Percentiles rank a stretch among this genome's conserved stretches.
Evolutionary conservation across 2,888 invertebrate genomes (phyloP).

Genomic region (Antheraea assamensis): DNA sequence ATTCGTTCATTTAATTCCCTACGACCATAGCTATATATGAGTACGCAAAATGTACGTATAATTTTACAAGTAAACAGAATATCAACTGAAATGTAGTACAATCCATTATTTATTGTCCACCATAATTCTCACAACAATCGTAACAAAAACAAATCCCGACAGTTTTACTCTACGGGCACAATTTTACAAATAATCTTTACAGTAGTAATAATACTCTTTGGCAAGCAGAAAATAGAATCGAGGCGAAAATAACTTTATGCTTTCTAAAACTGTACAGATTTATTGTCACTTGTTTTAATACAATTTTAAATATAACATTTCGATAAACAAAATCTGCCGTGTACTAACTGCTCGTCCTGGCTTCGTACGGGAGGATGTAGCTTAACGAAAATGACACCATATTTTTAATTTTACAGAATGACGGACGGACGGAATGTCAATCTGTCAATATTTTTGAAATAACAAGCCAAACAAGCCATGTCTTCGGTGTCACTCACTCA

Average conservation of each 20-base stretch:
- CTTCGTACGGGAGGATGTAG: no score
- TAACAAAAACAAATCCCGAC: background rate
- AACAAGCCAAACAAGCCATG: no score
- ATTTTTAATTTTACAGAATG: no score
- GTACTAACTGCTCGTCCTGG: no score
- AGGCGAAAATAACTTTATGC: constrained; percentile 5
- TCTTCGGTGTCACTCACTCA: no score
- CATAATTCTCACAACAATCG: background rate
- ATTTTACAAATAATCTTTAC: background rate
- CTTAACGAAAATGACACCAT: no score
- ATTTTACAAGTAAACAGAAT: background rate
- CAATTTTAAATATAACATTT: background rate
- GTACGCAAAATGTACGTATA: background rate
- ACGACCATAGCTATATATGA: no score
- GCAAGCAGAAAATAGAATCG: background rate
- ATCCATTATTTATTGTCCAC: background rate
- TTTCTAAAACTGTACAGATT: background rate
- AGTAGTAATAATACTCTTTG: background rate
- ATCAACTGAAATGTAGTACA: background rate
- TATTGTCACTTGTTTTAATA: background rate
- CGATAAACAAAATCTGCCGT: background rate
- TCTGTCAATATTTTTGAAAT: no score
- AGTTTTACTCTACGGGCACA: background rate
- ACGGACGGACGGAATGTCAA: no score
- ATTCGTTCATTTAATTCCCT: no score